Conservation (phyloP, 2,797 vertebrate genomes). For the Scolopax bukidnonensis region DNA sequence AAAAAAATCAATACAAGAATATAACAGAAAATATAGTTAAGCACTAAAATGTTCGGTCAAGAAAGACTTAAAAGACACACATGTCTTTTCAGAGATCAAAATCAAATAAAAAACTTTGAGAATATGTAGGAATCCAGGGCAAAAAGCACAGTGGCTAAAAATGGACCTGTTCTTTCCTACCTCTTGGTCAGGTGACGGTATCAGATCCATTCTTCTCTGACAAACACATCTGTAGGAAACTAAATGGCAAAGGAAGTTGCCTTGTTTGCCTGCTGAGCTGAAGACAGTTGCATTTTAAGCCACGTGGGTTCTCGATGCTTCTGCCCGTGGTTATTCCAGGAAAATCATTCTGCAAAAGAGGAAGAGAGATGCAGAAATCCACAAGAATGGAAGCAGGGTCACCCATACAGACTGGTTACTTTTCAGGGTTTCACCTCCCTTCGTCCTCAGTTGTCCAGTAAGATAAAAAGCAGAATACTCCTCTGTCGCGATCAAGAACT, state of each 20-base stretch:
- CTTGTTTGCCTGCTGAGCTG: neutral
- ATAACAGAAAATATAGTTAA: neutral
- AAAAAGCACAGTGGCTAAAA: neutral
- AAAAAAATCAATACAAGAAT: neutral
- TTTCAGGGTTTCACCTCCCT: neutral
- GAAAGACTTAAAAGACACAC: neutral
- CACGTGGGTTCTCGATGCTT: neutral
- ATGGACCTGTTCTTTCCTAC: neutral
- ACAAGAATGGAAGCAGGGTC: neutral
- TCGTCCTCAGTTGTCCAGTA: neutral
- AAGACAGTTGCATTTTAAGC: neutral
- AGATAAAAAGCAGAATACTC: neutral
- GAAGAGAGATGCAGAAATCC: neutral
- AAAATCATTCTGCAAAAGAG: neutral
- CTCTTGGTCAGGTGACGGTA: neutral
- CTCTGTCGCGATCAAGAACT: neutral
- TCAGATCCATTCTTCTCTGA: neutral
- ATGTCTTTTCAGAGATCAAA: neutral
- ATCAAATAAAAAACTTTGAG: neutral
- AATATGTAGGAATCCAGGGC: neutral
- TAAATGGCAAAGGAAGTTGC: neutral
- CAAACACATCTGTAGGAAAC: neutral
- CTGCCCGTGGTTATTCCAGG: neutral
- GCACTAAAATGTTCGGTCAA: neutral
- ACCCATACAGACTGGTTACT: neutral